phyloP scores from a whole-genome alignment of 2,888 invertebrate species.

The Tinea pellionella region DNA sequence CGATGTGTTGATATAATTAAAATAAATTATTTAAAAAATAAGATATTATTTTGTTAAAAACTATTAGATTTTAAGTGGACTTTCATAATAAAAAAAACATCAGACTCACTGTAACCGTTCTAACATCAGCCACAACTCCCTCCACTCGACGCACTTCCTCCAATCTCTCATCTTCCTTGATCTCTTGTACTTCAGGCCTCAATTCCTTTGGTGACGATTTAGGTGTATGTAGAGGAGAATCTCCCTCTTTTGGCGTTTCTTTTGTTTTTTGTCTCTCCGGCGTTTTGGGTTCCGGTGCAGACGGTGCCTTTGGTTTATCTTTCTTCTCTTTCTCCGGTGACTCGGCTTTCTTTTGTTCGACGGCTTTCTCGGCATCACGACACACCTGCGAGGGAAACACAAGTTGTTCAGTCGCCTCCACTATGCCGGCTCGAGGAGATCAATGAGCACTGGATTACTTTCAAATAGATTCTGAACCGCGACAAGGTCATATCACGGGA shows the following conservation, averaged over 20 bases:
- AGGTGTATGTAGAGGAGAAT: neutral
- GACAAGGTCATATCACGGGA: no score
- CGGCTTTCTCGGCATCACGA: conserved; percentile 56
- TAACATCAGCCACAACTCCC: conserved; percentile 28
- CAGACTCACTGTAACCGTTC: conserved; percentile 47
- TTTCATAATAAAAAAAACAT: no score
- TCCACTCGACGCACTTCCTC: conserved; percentile 32
- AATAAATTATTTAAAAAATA: neutral
- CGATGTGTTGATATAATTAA: no score
- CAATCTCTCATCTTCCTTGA: conserved; percentile 17
- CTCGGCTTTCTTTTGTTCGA: conserved; percentile 43
- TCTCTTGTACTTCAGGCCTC: conserved; percentile 22
- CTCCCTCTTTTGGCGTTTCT: conserved; percentile 11
- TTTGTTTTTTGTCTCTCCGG: conserved; percentile 11
- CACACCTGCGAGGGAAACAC: conserved; percentile 57
- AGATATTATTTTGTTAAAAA: no score
- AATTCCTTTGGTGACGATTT: conserved; percentile 18
- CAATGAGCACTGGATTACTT: no score
- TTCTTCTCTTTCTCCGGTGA: conserved; percentile 22
- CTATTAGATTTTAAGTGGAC: no score
- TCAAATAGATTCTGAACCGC: no score
- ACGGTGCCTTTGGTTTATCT: conserved; percentile 19
- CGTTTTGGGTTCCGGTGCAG: conserved; percentile 16
- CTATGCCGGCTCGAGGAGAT: no score
- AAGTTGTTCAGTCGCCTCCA: no score